Evolutionary conservation across 2,797 vertebrate species (phyloP).

Genomic region (Hyperoplus immaculatus): DNA sequence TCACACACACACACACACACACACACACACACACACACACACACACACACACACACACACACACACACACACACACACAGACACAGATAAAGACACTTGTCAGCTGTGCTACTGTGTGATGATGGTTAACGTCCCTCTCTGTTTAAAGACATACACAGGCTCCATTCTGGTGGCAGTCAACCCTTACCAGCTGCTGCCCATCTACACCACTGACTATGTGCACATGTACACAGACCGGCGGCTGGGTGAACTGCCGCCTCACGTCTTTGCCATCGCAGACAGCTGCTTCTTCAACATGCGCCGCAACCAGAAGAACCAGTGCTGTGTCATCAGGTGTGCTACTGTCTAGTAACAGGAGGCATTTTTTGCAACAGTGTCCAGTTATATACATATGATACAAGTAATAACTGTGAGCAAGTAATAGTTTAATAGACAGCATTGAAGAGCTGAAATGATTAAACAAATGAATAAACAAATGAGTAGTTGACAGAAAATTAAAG

Average conservation of each 20-base stretch:
- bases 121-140: conserved; percentile 37
- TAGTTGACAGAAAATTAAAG: no score
- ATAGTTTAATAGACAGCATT: background rate
- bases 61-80: conserved; percentile 2
- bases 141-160: conserved; percentile 93
- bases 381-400: background rate
- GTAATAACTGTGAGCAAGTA: background rate
- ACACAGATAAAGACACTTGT: conserved; percentile 4
- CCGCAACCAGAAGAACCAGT: conserved; percentile 90
- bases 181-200: conserved; percentile 94
- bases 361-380: no score
- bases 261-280: conserved; percentile 96
- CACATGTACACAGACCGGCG: conserved; percentile 89
- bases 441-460: no score
- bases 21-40: background rate
- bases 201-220: conserved; percentile 93
- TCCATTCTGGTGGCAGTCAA: conserved; percentile 98
- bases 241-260: conserved; percentile 93
- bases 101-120: conserved; percentile 30
- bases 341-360: background rate
- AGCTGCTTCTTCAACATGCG: conserved; percentile 97
- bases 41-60: no score
- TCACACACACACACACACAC: background rate
- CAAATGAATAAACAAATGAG: background rate
- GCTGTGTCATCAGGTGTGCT: conserved; percentile 95